Evolutionary conservation across 2,888 invertebrate genomes (phyloP), one percentile per base, ranked within the genome.

Genomic region (Micoletzkya japonica): DNA sequence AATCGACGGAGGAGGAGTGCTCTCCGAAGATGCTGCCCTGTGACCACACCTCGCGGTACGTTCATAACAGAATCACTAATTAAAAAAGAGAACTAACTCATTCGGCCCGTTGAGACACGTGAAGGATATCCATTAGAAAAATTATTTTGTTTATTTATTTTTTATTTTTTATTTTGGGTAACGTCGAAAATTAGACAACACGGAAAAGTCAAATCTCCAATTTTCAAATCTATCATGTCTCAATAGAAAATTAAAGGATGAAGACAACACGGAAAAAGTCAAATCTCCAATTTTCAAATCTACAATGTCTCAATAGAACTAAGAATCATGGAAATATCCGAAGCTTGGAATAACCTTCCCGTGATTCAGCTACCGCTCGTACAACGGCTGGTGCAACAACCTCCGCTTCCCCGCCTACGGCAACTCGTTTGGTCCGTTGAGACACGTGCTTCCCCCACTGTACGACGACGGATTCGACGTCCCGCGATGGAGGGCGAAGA

Each of bases 301-400:
- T 44, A 44, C 20, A 20, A 44, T n/a, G n/a, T n/a, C n/a, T n/a
- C n/a, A n/a, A n/a, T n/a, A n/a, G n/a, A n/a, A n/a, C n/a, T n/a
- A n/a, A n/a, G n/a, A n/a, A n/a, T n/a, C n/a, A n/a, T n/a, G n/a
- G n/a, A n/a, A n/a, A n/a, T n/a, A n/a, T n/a, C n/a, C n/a, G n/a
- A n/a, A n/a, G n/a, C n/a, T n/a, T n/a, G n/a, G n/a, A n/a, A n/a
- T n/a, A n/a, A n/a, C n/a, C n/a, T n/a, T n/a, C n/a, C n/a, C n/a
- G 14, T 17, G 14, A 24, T 67, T 44, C 61, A 74, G 79, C 77
- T 94, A 92, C 87, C 90, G 94, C 67, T 92, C 92, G 0, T 90
- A 92, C 71, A 93, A 93, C 84, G 94, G 94, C 37, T 92, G 92
- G 49, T 94, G 94, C 87, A 94, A 94, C 87, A 94, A 94, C 87